phyloP scores from a whole-genome alignment of 2,888 invertebrate species.

The Eledona agricola region DNA sequence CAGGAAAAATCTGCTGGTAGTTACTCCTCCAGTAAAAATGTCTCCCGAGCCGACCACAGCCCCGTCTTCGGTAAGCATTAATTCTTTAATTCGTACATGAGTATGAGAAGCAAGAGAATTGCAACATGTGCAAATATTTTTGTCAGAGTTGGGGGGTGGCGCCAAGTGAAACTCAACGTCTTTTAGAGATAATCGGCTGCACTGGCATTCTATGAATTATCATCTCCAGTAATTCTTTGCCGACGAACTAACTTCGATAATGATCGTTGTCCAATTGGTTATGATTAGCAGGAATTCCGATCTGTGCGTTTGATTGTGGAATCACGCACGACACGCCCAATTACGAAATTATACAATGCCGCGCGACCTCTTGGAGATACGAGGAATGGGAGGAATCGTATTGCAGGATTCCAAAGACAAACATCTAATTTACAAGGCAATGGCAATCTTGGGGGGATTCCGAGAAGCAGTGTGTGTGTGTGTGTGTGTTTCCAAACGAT shows the following conservation, averaged over 20 bases:
- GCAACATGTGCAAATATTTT: no score
- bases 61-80: constrained; percentile 90
- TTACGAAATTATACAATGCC: constrained; percentile 8
- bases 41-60: constrained; percentile 84
- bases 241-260: constrained; percentile 13
- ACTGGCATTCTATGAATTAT: constrained; percentile 14
- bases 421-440: constrained; percentile 2
- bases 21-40: constrained; percentile 78
- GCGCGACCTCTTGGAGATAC: not conserved
- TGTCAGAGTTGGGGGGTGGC: constrained; percentile 7
- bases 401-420: constrained; percentile 2
- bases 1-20: constrained; percentile 86
- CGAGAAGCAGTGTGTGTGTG: no score
- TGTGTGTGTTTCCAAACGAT: no score
- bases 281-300: constrained; percentile 9
- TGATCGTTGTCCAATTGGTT: constrained; percentile 8
- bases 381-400: not conserved
- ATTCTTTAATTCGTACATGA: no score
- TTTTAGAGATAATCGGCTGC: constrained; percentile 14
- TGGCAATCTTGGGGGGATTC: constrained; percentile 1
- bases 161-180: constrained; percentile 12
- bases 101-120: no score
- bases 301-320: constrained; percentile 9
- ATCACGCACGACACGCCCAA: constrained; percentile 16
- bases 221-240: constrained; percentile 16